Percentiles rank a stretch among this genome's conserved stretches.
These are phyloP conservation scores for Maniola jurtina DNA, from an alignment of 1,140 invertebrate genomes.

Conservation along the genomic window DNA sequence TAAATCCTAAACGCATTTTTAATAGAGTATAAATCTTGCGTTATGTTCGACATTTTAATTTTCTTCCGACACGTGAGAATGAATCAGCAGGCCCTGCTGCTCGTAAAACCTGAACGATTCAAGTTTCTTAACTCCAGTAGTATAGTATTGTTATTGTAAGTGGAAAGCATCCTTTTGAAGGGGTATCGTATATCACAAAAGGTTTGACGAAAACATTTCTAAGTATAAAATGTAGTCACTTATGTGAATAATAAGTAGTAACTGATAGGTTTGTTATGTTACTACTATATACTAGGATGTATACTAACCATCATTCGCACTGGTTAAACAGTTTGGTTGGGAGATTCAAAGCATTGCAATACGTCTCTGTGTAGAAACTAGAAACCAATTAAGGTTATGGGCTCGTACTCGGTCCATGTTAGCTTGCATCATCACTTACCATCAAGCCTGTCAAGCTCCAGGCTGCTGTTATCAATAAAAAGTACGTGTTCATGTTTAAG, in stretches of 20 bases:
- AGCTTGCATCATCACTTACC: neutral
- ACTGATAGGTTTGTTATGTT: neutral
- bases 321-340: neutral
- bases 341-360: neutral
- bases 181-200: constrained; percentile 23
- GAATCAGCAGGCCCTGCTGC: constrained; percentile 4
- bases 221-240: constrained; percentile 8
- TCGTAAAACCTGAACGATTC: constrained; percentile 24
- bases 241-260: neutral
- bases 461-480: constrained; percentile 11
- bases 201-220: constrained; percentile 11
- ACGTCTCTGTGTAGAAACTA: neutral
- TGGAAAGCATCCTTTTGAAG: constrained; percentile 22
- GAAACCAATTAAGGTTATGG: neutral
- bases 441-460: neutral
- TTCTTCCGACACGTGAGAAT: constrained; percentile 10
- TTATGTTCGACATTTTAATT: constrained; percentile 9
- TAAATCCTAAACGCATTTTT: neutral
- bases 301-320: neutral
- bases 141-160: constrained; percentile 25
- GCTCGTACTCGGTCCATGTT: neutral
- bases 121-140: constrained; percentile 25
- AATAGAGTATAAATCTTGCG: constrained; percentile 8
- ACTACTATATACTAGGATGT: no score
- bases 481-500: constrained; percentile 26